phyloP scores from a whole-genome alignment of 2,797 vertebrate species.

The Trichosurus vulpecula region DNA sequence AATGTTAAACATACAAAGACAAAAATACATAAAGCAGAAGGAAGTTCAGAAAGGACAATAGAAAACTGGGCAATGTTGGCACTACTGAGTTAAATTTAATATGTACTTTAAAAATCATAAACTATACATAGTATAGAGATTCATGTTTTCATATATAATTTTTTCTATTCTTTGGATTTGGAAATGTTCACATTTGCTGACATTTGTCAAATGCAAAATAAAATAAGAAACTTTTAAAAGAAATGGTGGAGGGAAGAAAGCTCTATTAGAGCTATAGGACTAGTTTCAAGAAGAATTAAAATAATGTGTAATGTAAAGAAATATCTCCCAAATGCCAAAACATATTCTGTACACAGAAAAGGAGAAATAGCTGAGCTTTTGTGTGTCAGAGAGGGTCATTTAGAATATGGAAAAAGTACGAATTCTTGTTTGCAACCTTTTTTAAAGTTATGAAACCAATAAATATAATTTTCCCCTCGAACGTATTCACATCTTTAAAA shows the following conservation, averaged over 20 bases:
- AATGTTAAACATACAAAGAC: not conserved
- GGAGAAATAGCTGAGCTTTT: not conserved
- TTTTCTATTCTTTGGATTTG: not conserved
- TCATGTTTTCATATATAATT: not conserved
- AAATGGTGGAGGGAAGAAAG: constrained; percentile 3
- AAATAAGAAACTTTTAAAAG: not conserved
- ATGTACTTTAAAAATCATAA: not conserved
- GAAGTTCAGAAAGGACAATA: not conserved
- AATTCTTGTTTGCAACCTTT: not conserved
- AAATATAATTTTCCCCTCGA: not conserved
- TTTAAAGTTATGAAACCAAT: not conserved
- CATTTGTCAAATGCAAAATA: not conserved
- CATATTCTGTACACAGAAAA: not conserved
- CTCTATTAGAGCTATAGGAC: not conserved
- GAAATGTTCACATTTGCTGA: not conserved
- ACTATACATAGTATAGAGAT: not conserved
- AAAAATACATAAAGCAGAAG: not conserved
- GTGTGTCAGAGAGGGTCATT: not conserved
- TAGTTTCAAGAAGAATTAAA: not conserved
- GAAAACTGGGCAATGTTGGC: not conserved
- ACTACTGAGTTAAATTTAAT: not conserved
- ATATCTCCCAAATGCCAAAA: not conserved
- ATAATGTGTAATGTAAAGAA: not conserved
- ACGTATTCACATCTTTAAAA: not conserved
- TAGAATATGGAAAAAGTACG: not conserved